These are phyloP conservation scores for Callopanchax toddi DNA, from an alignment of 2,113 vertebrate genomes.

Conservation along the genomic window DNA sequence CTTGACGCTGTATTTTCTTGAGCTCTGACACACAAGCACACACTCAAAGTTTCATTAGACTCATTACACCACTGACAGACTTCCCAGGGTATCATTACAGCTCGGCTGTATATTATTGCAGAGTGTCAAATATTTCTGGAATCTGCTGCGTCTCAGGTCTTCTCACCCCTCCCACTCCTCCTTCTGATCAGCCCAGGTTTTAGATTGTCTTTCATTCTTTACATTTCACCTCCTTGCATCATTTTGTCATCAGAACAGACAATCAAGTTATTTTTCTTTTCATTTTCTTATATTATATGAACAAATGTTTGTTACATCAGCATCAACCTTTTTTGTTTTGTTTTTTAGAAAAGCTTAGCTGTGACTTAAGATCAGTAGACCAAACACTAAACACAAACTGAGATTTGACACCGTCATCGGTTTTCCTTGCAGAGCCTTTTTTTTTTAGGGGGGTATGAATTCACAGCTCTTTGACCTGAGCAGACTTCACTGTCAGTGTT, in stretches of 20 bases:
- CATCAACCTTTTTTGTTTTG: too few relatives aligned
- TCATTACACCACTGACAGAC: slow-evolving; percentile 45
- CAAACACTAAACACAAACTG: too few relatives aligned
- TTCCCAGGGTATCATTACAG: slow-evolving; percentile 66
- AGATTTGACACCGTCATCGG: not conserved
- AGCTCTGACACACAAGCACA: slow-evolving; percentile 47
- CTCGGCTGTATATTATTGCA: slow-evolving; percentile 70
- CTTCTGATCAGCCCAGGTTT: slow-evolving; percentile 24
- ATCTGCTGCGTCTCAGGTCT: slow-evolving; percentile 45
- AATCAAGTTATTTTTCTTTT: too few relatives aligned
- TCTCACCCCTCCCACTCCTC: slow-evolving; percentile 16
- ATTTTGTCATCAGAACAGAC: not conserved
- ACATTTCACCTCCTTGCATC: not conserved
- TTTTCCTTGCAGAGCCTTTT: not conserved
- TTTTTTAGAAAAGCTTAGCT: too few relatives aligned
- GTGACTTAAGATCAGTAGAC: too few relatives aligned
- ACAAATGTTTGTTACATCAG: too few relatives aligned
- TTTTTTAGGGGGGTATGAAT: not conserved
- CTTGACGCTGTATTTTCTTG: slow-evolving; percentile 42
- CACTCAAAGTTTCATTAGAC: slow-evolving; percentile 36
- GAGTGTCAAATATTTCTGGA: slow-evolving; percentile 70
- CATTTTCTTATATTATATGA: too few relatives aligned
- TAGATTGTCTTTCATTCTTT: slow-evolving; percentile 24
- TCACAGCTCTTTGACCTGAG: slow-evolving; percentile 3
- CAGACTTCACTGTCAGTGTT: not conserved